Conservation (phyloP, 2,113 vertebrate species). For the Martes martes region DNA sequence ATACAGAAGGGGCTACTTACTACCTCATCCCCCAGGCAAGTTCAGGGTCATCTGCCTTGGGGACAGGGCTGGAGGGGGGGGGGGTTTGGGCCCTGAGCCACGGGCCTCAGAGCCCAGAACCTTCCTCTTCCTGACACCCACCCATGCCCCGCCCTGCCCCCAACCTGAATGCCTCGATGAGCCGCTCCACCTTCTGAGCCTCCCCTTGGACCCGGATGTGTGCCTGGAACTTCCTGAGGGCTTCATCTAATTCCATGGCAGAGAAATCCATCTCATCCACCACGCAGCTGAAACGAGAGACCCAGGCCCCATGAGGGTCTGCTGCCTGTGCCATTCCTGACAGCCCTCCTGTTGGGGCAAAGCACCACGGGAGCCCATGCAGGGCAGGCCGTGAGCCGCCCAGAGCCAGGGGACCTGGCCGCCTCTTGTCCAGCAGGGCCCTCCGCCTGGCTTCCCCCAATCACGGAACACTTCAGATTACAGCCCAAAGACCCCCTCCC, state of each 20-base stretch:
- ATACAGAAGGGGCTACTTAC: not conserved
- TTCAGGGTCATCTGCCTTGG: not conserved
- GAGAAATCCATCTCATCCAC: constrained; percentile 99
- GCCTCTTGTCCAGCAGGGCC: not conserved
- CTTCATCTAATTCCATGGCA: constrained; percentile 95
- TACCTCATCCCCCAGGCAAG: not conserved
- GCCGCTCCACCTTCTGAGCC: constrained; percentile 96
- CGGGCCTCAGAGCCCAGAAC: fast-evolving
- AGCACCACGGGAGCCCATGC: too few relatives aligned
- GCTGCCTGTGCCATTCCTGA: not conserved
- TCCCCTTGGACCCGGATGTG: constrained; percentile 98
- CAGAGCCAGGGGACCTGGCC: not conserved
- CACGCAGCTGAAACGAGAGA: constrained; percentile 89
- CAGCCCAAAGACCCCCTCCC: not conserved
- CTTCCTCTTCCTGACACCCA: not conserved
- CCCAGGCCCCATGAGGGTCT: fast-evolving
- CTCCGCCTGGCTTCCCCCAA: not conserved
- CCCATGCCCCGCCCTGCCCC: not conserved
- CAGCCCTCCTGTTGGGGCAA: fast-evolving
- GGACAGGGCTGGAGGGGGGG: too few relatives aligned
- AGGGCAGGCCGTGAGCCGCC: not conserved
- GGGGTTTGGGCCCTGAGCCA: too few relatives aligned
- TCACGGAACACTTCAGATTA: not conserved
- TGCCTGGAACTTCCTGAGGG: constrained; percentile 97
- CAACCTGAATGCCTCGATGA: constrained; percentile 97